Conservation (phyloP, 1,140 invertebrate species). For the Plectus sambesii region DNA sequence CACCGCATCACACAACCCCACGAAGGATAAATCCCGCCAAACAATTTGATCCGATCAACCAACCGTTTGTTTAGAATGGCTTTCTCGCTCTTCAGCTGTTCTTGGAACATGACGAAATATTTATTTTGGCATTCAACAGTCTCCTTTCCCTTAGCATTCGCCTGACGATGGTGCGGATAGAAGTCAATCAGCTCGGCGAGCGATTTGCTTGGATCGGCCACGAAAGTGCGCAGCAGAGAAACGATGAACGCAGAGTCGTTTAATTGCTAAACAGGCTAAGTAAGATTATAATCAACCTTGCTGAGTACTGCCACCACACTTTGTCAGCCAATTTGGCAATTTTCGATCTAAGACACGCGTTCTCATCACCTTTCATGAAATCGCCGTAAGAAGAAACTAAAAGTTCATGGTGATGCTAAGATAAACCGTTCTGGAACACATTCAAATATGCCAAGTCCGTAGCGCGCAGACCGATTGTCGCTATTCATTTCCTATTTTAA, state of each 20-base stretch:
- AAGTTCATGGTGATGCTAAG: too few relatives aligned
- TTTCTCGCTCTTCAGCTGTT: conserved; percentile 37
- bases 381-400: too few relatives aligned
- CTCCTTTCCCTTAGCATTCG: conserved; percentile 53
- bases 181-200: conserved; percentile 63
- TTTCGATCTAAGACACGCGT: too few relatives aligned
- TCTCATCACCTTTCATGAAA: too few relatives aligned
- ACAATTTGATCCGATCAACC: too few relatives aligned
- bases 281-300: not conserved
- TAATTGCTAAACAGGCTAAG: conserved; percentile 58
- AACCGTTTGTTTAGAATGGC: conserved; percentile 36
- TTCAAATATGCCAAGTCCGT: too few relatives aligned
- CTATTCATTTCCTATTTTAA: too few relatives aligned
- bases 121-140: conserved; percentile 68
- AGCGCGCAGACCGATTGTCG: too few relatives aligned
- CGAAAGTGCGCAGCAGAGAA: conserved; percentile 67
- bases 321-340: too few relatives aligned
- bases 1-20: too few relatives aligned
- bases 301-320: conserved; percentile 12
- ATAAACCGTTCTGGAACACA: too few relatives aligned
- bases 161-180: conserved; percentile 61
- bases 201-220: conserved; percentile 56
- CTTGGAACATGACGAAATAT: conserved; percentile 81
- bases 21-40: too few relatives aligned
- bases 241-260: conserved; percentile 88